Percentiles rank a stretch among this genome's conserved stretches.
Evolutionary conservation across 1,140 invertebrate species (phyloP).

Genomic region (Sitophilus oryzae): DNA sequence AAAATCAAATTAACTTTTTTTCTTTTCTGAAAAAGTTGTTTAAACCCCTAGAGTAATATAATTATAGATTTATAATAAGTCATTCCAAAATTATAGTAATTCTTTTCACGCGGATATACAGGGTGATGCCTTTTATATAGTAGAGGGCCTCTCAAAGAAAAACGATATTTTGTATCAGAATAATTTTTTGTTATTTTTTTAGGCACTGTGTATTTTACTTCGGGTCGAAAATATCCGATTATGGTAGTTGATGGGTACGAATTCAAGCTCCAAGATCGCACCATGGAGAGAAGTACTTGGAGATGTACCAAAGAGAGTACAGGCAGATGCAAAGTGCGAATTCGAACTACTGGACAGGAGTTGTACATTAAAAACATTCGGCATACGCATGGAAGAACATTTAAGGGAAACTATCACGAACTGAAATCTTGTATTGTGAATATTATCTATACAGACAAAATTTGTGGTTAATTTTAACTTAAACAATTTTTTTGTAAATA

Average conservation of each 20-base stretch:
- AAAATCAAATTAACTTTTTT: too few species aligned
- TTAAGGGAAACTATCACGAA: slow-evolving; percentile 5
- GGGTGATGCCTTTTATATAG: too few species aligned
- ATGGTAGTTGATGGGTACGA: slow-evolving; percentile 20
- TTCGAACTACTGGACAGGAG: not conserved
- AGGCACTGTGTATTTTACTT: slow-evolving; percentile 30
- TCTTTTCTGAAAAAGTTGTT: too few species aligned
- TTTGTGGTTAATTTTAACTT: too few species aligned
- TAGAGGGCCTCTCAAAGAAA: too few species aligned
- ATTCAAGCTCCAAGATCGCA: slow-evolving; percentile 1
- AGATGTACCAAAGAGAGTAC: slow-evolving; percentile 11
- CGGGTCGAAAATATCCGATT: slow-evolving; percentile 27
- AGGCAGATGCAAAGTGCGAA: slow-evolving; percentile 13
- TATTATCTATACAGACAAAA: too few species aligned
- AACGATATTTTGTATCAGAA: too few species aligned
- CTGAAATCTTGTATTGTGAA: slow-evolving; percentile 5
- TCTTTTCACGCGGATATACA: too few species aligned
- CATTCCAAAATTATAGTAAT: too few species aligned
- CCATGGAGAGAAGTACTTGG: slow-evolving; percentile 1
- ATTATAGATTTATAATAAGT: too few species aligned
- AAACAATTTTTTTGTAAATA: too few species aligned
- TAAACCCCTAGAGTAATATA: too few species aligned
- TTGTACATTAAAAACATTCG: slow-evolving; percentile 5
- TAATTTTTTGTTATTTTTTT: slow-evolving; percentile 12
- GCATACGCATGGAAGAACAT: slow-evolving; percentile 13